Evolutionary conservation across 2,113 vertebrate species (phyloP), one percentile per base, ranked within the genome.

Genomic region (Microcebus murinus): DNA sequence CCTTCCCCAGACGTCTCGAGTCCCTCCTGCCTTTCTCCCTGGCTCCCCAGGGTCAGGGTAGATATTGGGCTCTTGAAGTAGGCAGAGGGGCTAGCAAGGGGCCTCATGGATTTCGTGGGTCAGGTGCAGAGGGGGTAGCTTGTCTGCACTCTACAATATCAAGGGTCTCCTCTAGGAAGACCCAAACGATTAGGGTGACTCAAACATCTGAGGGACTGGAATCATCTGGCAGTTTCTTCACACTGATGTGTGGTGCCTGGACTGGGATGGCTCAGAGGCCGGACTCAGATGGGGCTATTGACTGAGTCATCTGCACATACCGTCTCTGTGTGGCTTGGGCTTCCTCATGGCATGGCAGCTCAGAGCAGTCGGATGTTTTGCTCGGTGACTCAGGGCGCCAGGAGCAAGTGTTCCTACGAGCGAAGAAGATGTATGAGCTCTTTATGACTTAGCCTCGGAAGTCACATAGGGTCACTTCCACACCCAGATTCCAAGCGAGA

Each of bases 291-390:
- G 48, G 50, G 36, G 1, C 25, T 21, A 25, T 67, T 36, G 39
- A 14, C 17, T 0, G 17, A 59, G 55, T 45, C 34, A 1, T n/a
- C 59, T 39, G 12, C 59, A 25, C 0, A 0, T 31, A 71, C 39
- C 17, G 0, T 48, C 74, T 57, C 45, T 0, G 0, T 0, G 20
- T 3, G 17, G 8, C 71, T 27, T 57, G 67, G 48, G 86, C 63
- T 59, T 79, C 59, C 74, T 71, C 3, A 0, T 11, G 4, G 27
- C 63, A 18, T 34, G 57, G 29, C 39, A 13, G 71, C 39, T 87
- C 29, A 1, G 39, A 15, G 73, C 1, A 27, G 23, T 31, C 45
- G 0, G 48, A 2, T 67, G 17, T 57, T 27, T n/a, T 20, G 7
- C 23, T 0, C 18, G 21, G 4, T 29, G 48, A 77, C 48, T 34